Percentiles rank a stretch among this genome's conserved stretches.
These are phyloP conservation scores for Artibeus jamaicensis DNA, from an alignment of 2,797 vertebrate species.

Conservation along the genomic window DNA sequence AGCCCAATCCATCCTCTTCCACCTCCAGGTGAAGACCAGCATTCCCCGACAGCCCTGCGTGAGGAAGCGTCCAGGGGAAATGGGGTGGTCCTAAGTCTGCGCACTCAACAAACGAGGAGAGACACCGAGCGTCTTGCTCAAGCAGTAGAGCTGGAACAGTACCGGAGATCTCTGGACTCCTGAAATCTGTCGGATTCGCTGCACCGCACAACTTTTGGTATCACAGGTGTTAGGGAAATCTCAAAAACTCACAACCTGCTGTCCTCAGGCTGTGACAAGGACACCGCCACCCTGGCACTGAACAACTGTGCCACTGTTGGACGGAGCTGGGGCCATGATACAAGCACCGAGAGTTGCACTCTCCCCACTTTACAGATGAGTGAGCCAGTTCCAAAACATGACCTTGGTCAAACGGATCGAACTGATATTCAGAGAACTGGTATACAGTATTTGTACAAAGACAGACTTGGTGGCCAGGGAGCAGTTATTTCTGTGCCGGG, in stretches of 20 bases:
- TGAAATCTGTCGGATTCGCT: neutral
- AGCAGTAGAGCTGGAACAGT: neutral
- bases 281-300: neutral
- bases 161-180: rapidly evolving
- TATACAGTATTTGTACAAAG: neutral
- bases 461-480: neutral
- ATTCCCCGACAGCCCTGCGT: neutral
- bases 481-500: neutral
- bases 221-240: neutral
- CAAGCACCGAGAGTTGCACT: neutral
- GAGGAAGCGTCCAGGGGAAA: neutral
- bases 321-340: neutral
- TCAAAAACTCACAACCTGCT: neutral
- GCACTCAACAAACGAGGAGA: neutral
- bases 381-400: neutral
- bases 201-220: neutral
- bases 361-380: neutral
- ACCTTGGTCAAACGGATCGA: neutral
- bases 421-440: neutral
- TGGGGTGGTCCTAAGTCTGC: too few relatives aligned
- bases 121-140: neutral
- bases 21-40: neutral
- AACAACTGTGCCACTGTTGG: too few relatives aligned
- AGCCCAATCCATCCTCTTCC: neutral
- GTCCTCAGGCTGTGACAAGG: neutral